Evolutionary conservation across 1,140 invertebrate species (phyloP).

Genomic region (Cepaea nemoralis): DNA sequence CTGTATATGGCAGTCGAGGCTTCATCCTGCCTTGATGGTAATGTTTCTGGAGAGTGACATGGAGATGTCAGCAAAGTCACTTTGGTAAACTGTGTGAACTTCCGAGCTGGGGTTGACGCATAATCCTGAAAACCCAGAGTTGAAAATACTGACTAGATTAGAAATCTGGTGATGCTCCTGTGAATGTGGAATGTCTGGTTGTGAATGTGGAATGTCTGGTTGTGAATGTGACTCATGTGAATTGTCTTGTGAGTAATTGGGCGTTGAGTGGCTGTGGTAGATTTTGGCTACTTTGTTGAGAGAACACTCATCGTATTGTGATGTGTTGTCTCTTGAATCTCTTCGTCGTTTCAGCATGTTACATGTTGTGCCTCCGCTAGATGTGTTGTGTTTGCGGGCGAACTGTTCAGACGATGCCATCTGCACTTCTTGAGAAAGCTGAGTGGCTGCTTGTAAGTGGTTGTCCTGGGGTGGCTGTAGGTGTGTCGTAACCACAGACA

Average conservation of each 20-base stretch:
- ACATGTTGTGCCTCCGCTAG: constrained; percentile 14
- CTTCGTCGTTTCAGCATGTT: constrained; percentile 42
- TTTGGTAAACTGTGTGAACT: constrained; percentile 12
- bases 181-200: constrained; percentile 52
- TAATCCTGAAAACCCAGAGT: constrained; percentile 63
- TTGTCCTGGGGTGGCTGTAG: background rate
- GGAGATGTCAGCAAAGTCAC: background rate
- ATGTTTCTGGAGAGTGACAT: background rate
- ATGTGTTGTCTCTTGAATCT: constrained; percentile 36
- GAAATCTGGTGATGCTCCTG: constrained; percentile 66
- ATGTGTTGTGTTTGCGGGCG: background rate
- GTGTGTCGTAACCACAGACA: constrained; percentile 20
- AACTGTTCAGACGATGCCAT: constrained; percentile 43
- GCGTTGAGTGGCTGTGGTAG: background rate
- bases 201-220: constrained; percentile 51
- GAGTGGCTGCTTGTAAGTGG: constrained; percentile 40
- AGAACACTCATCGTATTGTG: constrained; percentile 40
- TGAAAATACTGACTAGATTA: constrained; percentile 67
- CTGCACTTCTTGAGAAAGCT: constrained; percentile 47
- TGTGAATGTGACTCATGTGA: constrained; percentile 37
- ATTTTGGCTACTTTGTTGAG: constrained; percentile 46
- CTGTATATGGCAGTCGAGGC: too few relatives aligned
- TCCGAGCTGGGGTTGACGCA: constrained; percentile 40
- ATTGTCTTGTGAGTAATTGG: constrained; percentile 36
- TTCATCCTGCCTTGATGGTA: background rate